phyloP scores from a whole-genome alignment of 2,113 vertebrate species.

The Glaucomys volans region DNA sequence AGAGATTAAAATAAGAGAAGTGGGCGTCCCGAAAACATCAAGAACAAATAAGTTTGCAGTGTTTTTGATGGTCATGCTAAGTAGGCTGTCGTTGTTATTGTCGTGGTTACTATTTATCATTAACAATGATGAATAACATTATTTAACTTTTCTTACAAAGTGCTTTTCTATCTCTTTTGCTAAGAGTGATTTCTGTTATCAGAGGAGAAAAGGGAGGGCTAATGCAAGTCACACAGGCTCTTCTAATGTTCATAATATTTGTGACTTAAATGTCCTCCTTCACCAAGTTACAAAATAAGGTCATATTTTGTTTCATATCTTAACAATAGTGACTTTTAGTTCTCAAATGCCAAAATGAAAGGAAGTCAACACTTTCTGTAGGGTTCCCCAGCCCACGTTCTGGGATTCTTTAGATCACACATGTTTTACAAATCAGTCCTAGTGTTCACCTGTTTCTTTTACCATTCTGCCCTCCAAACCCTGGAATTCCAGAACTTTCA shows the following conservation, averaged over 20 bases:
- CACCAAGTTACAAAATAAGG: conserved; percentile 55
- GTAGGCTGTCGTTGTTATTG: not conserved
- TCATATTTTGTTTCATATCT: conserved; percentile 39
- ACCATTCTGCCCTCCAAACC: not conserved
- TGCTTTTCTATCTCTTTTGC: conserved; percentile 67
- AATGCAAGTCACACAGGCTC: conserved; percentile 10
- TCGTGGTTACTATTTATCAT: conserved; percentile 59
- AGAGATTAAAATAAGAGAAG: conserved; percentile 72
- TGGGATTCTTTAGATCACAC: not conserved
- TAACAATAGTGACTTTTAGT: not conserved
- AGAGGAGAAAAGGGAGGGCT: conserved; percentile 53
- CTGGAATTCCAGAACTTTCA: not conserved
- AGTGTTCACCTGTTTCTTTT: not conserved
- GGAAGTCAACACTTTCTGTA: conserved; percentile 18
- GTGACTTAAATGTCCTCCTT: conserved; percentile 8
- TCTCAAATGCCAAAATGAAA: not conserved
- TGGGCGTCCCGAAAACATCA: conserved; percentile 36
- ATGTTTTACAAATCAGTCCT: not conserved
- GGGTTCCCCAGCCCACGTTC: not conserved
- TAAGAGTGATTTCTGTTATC: conserved; percentile 65
- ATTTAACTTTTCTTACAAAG: conserved; percentile 69
- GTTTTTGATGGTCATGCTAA: conserved; percentile 35
- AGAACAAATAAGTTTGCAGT: conserved; percentile 43
- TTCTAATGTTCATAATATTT: not conserved
- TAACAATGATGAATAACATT: conserved; percentile 69